These are phyloP conservation scores for Heliconius aoede DNA, from an alignment of 2,888 invertebrate species.

Conservation along the genomic window DNA sequence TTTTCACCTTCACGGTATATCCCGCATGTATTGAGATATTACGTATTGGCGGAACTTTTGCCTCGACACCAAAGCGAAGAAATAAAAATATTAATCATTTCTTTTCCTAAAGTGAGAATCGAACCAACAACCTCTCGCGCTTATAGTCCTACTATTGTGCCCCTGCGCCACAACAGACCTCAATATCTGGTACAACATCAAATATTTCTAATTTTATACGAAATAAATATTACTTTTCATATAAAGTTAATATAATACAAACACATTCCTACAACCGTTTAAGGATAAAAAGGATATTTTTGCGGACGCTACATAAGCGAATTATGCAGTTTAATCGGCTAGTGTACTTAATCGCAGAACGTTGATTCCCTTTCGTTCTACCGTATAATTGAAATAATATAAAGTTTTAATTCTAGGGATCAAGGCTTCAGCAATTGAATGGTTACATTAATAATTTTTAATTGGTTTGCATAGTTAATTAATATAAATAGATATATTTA, in stretches of 20 bases:
- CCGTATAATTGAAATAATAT: constrained; percentile 33
- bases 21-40: too few relatives aligned
- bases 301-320: constrained; percentile 33
- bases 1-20: too few relatives aligned
- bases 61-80: too few relatives aligned
- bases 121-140: too few relatives aligned
- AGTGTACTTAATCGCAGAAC: constrained; percentile 54
- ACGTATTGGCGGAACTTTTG: too few relatives aligned
- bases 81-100: too few relatives aligned
- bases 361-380: constrained; percentile 30
- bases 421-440: constrained; percentile 3
- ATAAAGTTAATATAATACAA: not conserved
- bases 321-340: constrained; percentile 59
- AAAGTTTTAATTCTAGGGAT: constrained; percentile 5
- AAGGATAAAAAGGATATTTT: constrained; percentile 21
- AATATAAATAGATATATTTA: not conserved
- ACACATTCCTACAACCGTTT: constrained; percentile 10
- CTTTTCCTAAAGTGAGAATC: too few relatives aligned
- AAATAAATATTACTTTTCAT: not conserved
- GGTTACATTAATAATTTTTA: not conserved
- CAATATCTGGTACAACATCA: not conserved
- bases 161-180: not conserved
- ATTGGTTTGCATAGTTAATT: not conserved
- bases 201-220: not conserved
- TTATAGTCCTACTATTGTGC: too few relatives aligned